These are phyloP conservation scores for Gobio gobio DNA, from an alignment of 2,113 vertebrate species.

Conservation along the genomic window DNA sequence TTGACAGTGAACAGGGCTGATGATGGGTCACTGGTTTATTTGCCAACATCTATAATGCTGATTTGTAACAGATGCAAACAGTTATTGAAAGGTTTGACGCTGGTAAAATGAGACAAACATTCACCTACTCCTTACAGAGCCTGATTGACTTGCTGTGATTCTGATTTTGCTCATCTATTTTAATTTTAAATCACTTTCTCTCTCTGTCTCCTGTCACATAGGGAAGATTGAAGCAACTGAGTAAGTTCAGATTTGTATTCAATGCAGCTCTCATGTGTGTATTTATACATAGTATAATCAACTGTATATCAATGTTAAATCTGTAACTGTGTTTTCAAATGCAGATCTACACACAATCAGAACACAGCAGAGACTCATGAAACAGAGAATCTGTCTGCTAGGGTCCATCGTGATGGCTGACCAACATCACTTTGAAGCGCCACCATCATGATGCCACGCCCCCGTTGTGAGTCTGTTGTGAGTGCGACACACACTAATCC, in stretches of 20 bases:
- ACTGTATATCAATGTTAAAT: neutral
- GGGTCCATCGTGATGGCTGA: no score
- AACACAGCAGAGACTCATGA: neutral
- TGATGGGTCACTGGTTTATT: neutral
- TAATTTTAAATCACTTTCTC: neutral
- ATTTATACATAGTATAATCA: neutral
- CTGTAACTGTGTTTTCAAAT: neutral
- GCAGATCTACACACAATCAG: neutral
- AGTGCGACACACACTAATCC: no score
- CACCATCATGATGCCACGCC: no score
- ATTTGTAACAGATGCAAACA: neutral
- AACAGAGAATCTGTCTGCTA: neutral
- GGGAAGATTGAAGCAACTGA: neutral
- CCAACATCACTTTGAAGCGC: no score
- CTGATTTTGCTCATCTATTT: neutral
- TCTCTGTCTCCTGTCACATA: neutral
- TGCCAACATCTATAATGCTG: neutral
- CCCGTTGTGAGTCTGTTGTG: no score
- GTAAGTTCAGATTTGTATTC: slow-evolving; percentile 1
- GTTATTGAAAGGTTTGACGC: neutral
- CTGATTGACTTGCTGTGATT: neutral
- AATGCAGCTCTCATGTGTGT: neutral
- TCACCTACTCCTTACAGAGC: no score
- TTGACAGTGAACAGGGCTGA: neutral
- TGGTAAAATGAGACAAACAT: neutral